Base-by-base conservation (phyloP, 2,888 invertebrate genomes). In the Sinodicranocentrus sp. region DNA sequence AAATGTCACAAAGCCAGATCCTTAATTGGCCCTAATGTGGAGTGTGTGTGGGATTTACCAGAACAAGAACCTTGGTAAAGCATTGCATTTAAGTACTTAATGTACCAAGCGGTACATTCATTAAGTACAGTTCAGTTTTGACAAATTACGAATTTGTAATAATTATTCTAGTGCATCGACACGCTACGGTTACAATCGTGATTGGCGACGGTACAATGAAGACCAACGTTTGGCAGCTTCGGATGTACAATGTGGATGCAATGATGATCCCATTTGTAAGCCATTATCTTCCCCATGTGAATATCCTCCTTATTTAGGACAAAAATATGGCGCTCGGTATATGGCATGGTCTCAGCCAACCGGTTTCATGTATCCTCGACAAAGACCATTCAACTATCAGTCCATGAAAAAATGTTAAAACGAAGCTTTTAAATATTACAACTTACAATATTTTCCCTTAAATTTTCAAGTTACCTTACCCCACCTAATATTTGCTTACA, bases 201-300 rank as follows among this genome's bases (percentile, higher is more conserved):
- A 88, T 67, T 88, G 88, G 88, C 84, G 88, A 26, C 82, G 85
- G 0, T 88, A 85, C 85, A 87, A 88, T 48, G 85, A 85, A 15
- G 88, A 88, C 33, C 84, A 87, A 54, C 48, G 86, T 8, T 23
- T 65, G 19, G 78, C 54, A 1, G 78, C 71, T 1, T 82, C 85
- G 39, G 86, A 87, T 26, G 67, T 86, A 13, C 21, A 48, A 25
- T 86, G 86, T 82, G 87, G 88, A 13, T 84, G 85, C 19, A 82
- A 73, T 72, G 77, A 84, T 33, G 84, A 85, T 19, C 87, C 87
- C 0, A 78, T 71, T 28, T 84, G 84, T 52, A 72, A 76, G 19
- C 77, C 76, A 19, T 28, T 75, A 23, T 63, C 78, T 1, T 52
- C 54, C 3, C 72, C 75, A 10, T 86, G 86, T 70, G 88, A 87